Base-by-base conservation (phyloP, 2,113 vertebrate genomes). In the Apistogramma diplotaenia region DNA sequence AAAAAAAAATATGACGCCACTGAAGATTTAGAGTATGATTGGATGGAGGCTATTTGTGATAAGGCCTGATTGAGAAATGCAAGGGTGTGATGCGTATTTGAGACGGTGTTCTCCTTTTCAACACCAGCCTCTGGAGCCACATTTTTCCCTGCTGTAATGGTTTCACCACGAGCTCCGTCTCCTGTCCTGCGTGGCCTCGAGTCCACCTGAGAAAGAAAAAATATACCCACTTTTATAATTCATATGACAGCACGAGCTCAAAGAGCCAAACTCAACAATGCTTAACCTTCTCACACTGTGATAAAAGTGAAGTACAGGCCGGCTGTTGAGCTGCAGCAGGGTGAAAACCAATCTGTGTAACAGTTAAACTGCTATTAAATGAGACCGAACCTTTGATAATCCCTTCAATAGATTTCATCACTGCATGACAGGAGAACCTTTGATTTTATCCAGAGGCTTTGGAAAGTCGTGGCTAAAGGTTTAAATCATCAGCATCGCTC, bases 141-240 rank as follows among this genome's bases (percentile, higher is more conserved):
- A 43, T 18, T 6, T 29, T 49, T 67, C 23, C 49, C 13, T 53
- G 46, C 46, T 53, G 19, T 0, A 0, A 33, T 72, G 53, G 70
- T 90, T 83, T 81, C 59, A 27, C 62, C 0, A 0, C 19, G 62
- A 49, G 27, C 16, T 49, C 5, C 40, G 49, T 49, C 3, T 67
- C 12, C 40, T 19, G 2, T 67, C 62, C 16, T 19, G 46, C 49
- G 16, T 19, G 40, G 40, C 40, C 9, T 12, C 27, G 62, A 49
- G 37, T 10, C 43, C 25, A 53, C 40, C 49, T 59, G 25, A 9
- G 18, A 46, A 9, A 59, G 58, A 35, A 33, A 33, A 59, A 51
- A 78, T 27, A 27, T 58, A 9, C 35, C 16, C 19, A 29, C 6
- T 51, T 51, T 0, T 65, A 49, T 0, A 70, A 25, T 70, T 49